These are phyloP conservation scores for Volucella inflata DNA, from an alignment of 2,888 invertebrate genomes.

Conservation along the genomic window DNA sequence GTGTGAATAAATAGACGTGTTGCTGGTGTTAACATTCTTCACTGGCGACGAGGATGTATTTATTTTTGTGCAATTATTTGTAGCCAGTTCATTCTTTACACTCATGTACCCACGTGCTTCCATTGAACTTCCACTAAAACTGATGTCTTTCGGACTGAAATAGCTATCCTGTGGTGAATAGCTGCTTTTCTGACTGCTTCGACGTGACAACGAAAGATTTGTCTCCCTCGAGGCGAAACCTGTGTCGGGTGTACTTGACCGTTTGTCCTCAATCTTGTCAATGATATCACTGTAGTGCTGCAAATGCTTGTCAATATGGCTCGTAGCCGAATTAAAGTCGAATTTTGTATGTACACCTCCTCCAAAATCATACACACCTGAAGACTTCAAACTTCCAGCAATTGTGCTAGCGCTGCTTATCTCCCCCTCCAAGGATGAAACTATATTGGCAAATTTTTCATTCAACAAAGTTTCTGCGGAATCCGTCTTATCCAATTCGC, in stretches of 20 bases:
- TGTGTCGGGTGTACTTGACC: slow-evolving; percentile 83
- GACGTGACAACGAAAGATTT: slow-evolving; percentile 82
- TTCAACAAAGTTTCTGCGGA: slow-evolving; percentile 84
- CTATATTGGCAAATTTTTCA: slow-evolving; percentile 81
- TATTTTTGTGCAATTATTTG: slow-evolving; percentile 74
- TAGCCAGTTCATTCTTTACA: slow-evolving; percentile 78
- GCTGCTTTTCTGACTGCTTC: slow-evolving; percentile 83
- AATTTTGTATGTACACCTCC: slow-evolving; percentile 80
- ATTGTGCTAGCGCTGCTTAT: slow-evolving; percentile 79
- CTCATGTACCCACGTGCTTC: slow-evolving; percentile 77
- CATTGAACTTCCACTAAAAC: slow-evolving; percentile 78
- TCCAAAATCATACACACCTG: slow-evolving; percentile 81
- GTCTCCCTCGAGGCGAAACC: slow-evolving; percentile 83
- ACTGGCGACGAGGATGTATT: slow-evolving; percentile 80
- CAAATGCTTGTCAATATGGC: slow-evolving; percentile 82
- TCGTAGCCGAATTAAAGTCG: slow-evolving; percentile 82
- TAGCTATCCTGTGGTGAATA: slow-evolving; percentile 83
- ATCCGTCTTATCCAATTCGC: slow-evolving; percentile 83
- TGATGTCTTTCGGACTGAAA: slow-evolving; percentile 78
- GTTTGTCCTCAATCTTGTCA: slow-evolving; percentile 81
- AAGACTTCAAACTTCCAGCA: slow-evolving; percentile 80
- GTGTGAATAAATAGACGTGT: slow-evolving; percentile 79
- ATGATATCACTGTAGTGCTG: slow-evolving; percentile 79
- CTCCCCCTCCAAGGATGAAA: slow-evolving; percentile 81
- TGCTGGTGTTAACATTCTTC: slow-evolving; percentile 80